phyloP scores from a whole-genome alignment of 2,113 vertebrate species.

The Sisor rabdophorus region DNA sequence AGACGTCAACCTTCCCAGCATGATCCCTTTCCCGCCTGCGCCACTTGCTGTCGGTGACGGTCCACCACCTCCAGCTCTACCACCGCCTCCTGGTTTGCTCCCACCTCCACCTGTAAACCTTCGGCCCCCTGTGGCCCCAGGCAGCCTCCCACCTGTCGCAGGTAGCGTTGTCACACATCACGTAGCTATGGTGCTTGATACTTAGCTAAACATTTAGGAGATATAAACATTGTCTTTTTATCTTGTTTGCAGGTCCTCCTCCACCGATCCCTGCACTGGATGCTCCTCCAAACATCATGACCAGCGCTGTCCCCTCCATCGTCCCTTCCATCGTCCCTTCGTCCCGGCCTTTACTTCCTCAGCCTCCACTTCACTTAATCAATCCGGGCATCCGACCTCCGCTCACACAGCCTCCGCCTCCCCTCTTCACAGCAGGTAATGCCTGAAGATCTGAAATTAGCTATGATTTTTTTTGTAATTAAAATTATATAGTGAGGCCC shows the following conservation, averaged over 20 bases:
- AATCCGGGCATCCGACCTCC: slow-evolving; percentile 91
- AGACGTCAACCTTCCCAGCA: slow-evolving; percentile 93
- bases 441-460: too few relatives aligned
- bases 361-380: slow-evolving; percentile 74
- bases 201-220: not conserved
- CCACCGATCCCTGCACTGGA: slow-evolving; percentile 93
- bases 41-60: slow-evolving; percentile 85
- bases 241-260: slow-evolving; percentile 79
- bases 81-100: slow-evolving; percentile 85
- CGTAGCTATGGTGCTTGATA: not conserved
- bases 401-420: slow-evolving; percentile 77
- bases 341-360: slow-evolving; percentile 85
- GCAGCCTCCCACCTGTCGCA: slow-evolving; percentile 89
- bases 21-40: slow-evolving; percentile 90
- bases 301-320: slow-evolving; percentile 90
- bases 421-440: slow-evolving; percentile 84
- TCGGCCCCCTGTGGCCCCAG: slow-evolving; percentile 87
- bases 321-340: slow-evolving; percentile 94
- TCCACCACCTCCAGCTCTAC: slow-evolving; percentile 84
- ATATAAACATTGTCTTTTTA: not conserved
- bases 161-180: slow-evolving; percentile 62
- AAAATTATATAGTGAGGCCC: too few relatives aligned
- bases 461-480: too few relatives aligned
- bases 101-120: slow-evolving; percentile 90
- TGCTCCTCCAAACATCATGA: slow-evolving; percentile 88